These are phyloP conservation scores for Sphyrna mokarran DNA, from an alignment of 2,113 vertebrate species.

Conservation along the genomic window DNA sequence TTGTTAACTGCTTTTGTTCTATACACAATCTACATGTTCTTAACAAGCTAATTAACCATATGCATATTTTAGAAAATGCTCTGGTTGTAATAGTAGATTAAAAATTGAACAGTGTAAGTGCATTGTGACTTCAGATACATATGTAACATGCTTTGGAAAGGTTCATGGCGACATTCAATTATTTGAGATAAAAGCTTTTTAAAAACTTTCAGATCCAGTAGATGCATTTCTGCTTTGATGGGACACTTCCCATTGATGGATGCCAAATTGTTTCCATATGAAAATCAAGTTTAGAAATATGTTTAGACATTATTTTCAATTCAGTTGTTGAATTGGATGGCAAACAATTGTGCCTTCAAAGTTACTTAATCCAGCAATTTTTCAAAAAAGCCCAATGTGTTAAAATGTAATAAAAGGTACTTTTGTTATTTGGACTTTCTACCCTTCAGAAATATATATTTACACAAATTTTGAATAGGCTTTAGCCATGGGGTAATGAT, in stretches of 20 bases:
- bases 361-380: not conserved
- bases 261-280: not conserved
- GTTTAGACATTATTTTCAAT: not conserved
- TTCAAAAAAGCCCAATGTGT: not conserved
- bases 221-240: not conserved
- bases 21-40: not conserved
- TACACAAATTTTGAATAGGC: not conserved
- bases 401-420: not conserved
- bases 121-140: not conserved
- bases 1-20: not conserved
- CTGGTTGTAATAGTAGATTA: not conserved
- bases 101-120: not conserved
- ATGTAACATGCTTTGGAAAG: not conserved
- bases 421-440: not conserved
- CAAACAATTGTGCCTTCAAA: not conserved
- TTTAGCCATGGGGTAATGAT: not conserved
- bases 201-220: not conserved
- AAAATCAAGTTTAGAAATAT: not conserved
- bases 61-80: not conserved
- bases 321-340: not conserved
- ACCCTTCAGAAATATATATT: not conserved
- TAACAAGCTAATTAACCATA: not conserved
- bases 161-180: not conserved
- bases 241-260: not conserved
- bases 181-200: not conserved